Evolutionary conservation across 2,797 vertebrate species (phyloP).

Genomic region (Gastrophryne carolinensis): DNA sequence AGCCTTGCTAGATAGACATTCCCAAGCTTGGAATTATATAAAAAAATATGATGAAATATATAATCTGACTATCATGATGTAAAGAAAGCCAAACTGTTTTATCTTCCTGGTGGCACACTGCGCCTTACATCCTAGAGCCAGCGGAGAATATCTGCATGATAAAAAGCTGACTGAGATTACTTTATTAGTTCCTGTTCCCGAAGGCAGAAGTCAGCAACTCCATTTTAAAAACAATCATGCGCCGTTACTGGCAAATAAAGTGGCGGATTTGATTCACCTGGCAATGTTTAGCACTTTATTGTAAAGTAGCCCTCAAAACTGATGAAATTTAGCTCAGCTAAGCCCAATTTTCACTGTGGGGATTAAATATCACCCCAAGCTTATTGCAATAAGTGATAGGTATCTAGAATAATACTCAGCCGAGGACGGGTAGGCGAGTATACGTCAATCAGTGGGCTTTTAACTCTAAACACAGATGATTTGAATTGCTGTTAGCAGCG

Average conservation of each 20-base stretch:
- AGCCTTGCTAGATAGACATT: no score
- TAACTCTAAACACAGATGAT: conserved; percentile 75
- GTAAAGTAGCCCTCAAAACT: conserved; percentile 73
- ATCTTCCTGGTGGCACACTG: neutral
- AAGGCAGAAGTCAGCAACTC: conserved; percentile 35
- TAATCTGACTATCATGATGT: neutral
- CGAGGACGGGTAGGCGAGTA: conserved; percentile 68
- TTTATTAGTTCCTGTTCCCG: conserved; percentile 29
- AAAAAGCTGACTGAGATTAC: neutral
- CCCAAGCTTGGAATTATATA: no score
- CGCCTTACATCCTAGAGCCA: neutral
- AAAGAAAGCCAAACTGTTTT: neutral
- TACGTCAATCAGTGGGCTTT: conserved; percentile 74
- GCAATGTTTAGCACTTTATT: conserved; percentile 74
- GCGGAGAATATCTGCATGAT: neutral
- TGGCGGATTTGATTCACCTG: conserved; percentile 68
- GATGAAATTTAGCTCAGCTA: conserved; percentile 74
- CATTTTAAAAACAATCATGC: conserved; percentile 46
- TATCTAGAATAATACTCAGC: conserved; percentile 75
- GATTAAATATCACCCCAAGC: conserved; percentile 74
- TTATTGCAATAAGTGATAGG: conserved; percentile 79
- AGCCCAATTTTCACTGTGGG: conserved; percentile 74
- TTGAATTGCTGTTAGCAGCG: conserved; percentile 76
- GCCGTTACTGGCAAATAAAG: conserved; percentile 56
- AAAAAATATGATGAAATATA: no score